Percentiles rank a stretch among this genome's conserved stretches.
Evolutionary conservation across 2,888 invertebrate genomes (phyloP).

Genomic region (Terebella lapidaria): DNA sequence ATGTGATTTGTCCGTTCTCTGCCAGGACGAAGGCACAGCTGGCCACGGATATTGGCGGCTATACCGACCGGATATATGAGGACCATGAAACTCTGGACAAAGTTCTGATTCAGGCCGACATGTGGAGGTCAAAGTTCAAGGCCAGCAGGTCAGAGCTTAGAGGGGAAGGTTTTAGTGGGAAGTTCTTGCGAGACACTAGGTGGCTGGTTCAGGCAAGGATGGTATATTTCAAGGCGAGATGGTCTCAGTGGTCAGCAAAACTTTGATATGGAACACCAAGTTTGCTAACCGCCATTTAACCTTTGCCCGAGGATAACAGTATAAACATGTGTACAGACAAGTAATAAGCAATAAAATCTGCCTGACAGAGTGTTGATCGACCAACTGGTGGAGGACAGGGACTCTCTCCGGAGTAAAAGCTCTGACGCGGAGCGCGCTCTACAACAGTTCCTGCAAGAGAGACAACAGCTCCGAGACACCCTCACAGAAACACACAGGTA

Average conservation of each 20-base stretch:
- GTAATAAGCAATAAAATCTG: too few species aligned
- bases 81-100: conserved; percentile 89
- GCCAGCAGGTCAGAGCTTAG: conserved; percentile 64
- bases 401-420: conserved; percentile 67
- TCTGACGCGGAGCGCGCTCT: conserved; percentile 67
- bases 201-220: conserved; percentile 29
- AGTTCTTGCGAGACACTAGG: background rate
- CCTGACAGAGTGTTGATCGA: conserved; percentile 89
- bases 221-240: too few species aligned
- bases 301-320: too few species aligned
- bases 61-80: conserved; percentile 67
- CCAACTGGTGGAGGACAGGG: conserved; percentile 83
- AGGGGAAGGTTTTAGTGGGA: background rate
- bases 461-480: conserved; percentile 63
- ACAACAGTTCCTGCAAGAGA: conserved; percentile 68
- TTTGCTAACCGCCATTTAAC: too few species aligned
- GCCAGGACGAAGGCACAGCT: conserved; percentile 75
- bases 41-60: conserved; percentile 77
- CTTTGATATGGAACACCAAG: too few species aligned
- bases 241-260: too few species aligned
- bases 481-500: conserved; percentile 64
- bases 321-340: too few species aligned
- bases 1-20: background rate
- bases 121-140: conserved; percentile 93
- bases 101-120: conserved; percentile 88